phyloP scores from a whole-genome alignment of 1,140 invertebrate species.

The Apis cerana region DNA sequence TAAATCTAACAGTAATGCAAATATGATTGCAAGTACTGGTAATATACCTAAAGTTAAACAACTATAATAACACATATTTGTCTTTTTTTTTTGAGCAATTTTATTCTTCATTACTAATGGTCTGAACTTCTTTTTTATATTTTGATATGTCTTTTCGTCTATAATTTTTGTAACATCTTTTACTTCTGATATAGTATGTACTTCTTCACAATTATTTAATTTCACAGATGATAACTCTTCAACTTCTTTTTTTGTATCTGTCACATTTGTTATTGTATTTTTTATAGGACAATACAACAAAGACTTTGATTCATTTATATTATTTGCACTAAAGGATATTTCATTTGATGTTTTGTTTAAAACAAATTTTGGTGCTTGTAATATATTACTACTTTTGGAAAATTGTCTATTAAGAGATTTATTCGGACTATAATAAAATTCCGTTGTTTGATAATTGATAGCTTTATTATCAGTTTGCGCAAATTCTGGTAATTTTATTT shows the following conservation, averaged over 20 bases:
- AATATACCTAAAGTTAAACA: slow-evolving; percentile 54
- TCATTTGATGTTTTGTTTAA: not conserved
- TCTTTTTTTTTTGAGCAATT: not conserved
- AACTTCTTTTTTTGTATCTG: not conserved
- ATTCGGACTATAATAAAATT: not conserved
- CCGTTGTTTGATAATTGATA: slow-evolving; percentile 17
- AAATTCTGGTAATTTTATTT: slow-evolving; percentile 33
- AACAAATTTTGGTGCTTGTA: not conserved
- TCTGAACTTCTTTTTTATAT: slow-evolving; percentile 57
- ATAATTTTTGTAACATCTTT: not conserved
- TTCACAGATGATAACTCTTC: not conserved
- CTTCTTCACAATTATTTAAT: not conserved
- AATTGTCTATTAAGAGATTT: not conserved
- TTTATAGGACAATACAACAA: too few relatives aligned
- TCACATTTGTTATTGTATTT: too few relatives aligned
- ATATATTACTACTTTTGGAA: not conserved
- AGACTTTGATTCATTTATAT: not conserved
- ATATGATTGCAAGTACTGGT: slow-evolving; percentile 33
- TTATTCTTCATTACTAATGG: slow-evolving; percentile 48
- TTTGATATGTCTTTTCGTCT: slow-evolving; percentile 23
- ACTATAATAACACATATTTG: not conserved
- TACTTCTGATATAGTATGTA: not conserved
- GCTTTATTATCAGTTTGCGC: not conserved
- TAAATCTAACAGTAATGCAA: slow-evolving; percentile 54
- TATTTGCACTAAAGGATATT: not conserved